phyloP scores from a whole-genome alignment of 2,797 vertebrate species.

The Rhadinocentrus ornatus region DNA sequence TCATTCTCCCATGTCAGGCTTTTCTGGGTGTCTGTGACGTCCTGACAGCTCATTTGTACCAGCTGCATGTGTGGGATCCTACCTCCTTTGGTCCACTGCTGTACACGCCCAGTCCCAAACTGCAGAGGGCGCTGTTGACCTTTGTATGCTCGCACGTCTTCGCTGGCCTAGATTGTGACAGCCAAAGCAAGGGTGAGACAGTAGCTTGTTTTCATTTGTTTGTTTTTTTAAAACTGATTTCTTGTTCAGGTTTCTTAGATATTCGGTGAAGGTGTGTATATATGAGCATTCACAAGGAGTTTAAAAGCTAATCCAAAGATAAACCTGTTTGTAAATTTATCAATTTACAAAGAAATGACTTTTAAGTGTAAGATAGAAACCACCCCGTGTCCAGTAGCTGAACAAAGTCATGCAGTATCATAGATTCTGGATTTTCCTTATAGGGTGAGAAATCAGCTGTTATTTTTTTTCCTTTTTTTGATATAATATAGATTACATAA shows the following conservation, averaged over 20 bases:
- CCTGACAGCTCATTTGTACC: conserved; percentile 87
- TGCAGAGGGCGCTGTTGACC: conserved; percentile 87
- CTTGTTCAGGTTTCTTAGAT: neutral
- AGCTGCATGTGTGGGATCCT: conserved; percentile 80
- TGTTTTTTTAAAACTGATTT: conserved; percentile 6
- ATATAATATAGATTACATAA: too few species aligned
- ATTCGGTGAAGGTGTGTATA: neutral
- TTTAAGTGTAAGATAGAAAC: neutral
- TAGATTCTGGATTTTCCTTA: neutral
- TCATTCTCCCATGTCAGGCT: conserved; percentile 70
- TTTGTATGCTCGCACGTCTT: conserved; percentile 86
- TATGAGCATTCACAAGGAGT: neutral
- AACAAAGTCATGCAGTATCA: neutral
- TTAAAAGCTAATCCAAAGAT: neutral
- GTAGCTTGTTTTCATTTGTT: neutral
- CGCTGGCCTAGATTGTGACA: conserved; percentile 71
- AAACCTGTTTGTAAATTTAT: too few species aligned
- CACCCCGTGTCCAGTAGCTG: neutral
- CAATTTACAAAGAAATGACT: neutral
- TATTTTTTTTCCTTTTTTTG: too few species aligned
- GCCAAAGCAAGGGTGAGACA: conserved; percentile 74
- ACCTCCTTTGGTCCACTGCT: conserved; percentile 68
- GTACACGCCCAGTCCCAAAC: conserved; percentile 84
- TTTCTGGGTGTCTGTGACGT: conserved; percentile 90
- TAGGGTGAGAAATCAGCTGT: too few species aligned